Base-by-base conservation (phyloP, 2,113 vertebrate genomes). In the Amia ocellicauda region DNA sequence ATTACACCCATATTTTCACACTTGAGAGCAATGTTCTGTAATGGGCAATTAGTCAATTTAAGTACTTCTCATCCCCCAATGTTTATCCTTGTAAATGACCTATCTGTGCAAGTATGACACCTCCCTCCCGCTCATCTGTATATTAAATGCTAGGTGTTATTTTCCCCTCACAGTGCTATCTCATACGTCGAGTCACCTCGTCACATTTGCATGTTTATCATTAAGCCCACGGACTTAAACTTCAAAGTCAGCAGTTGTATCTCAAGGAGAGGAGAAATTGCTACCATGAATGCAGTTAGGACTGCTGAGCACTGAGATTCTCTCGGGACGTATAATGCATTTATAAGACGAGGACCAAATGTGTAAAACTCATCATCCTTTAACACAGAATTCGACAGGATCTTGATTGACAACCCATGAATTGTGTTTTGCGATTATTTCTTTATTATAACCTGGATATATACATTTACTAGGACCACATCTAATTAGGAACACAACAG, bases 71-170 rank as follows among this genome's bases (percentile, higher is more conserved):
- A 55, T 67, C 11, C 16, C 2, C 36, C 62, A 36, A 55, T 69
- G 42, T 65, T 64, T 69, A 55, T 27, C 17, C 45, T 45, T 17
- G 16, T 17, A 8, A 53, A 65, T 58, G 49, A 42, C 57, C 29
- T 53, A 26, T 70, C 58, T 57, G 40, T 19, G 41, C 59, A 23
- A 11, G 10, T 3, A 7, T 14, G 2, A 9, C 29, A 26, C 40
- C 57, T 40, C 29, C n/a, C 40, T 24, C 19, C 40, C 40, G 23
- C 40, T 81, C 77, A 80, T 85, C 82, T 82, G 81, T 80, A 82
- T 85, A 7, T 55, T n/a, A 20, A n/a, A 36, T 49, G 51, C 51
- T 49, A 24, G 9, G 27, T 62, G 28, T 7, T 13, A 52, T 20
- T 19, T 50, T 14, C 22, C 10, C 50, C 10, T 24, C 51, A 19